Evolutionary conservation across 1,140 invertebrate species (phyloP), one percentile per base, ranked within the genome.

Genomic region (Ptiloglossa arizonensis): DNA sequence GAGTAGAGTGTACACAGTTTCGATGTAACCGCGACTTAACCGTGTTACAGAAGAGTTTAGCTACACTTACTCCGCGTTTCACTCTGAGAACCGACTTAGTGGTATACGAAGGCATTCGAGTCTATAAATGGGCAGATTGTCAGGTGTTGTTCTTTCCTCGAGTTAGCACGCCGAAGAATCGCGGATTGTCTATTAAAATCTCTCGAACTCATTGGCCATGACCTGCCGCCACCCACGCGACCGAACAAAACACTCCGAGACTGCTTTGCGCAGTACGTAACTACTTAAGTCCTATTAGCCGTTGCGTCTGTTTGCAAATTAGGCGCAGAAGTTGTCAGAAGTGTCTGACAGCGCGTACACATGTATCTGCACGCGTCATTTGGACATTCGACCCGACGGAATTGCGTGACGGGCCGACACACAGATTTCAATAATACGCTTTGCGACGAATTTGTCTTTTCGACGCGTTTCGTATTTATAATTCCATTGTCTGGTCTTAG

Each of bases 161-260:
- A 11, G 15, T n/a, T 5, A 8, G 5, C 19, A 15, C n/a, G 17
- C 38, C 22, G n/a, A 64, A 29, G 41, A 66, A 63, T 50, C 64
- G 48, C 22, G 50, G n/a, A 63, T 62, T 59, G 15, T 54, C 27
- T 41, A n/a, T 56, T 63, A 73, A 67, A 80, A 80, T 67, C 41
- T 80, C 52, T 63, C 63, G 38, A 29, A 48, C 27, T 41, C 35
- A 75, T 63, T 85, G 74, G 50, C 82, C 83, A 59, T 85, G 83
- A 85, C 79, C 79, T 69, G 71, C 22, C 79, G 60, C 41, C 35
- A 77, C 60, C 82, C 54, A 85, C 70, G 70, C 48, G 35, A 27
- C 11, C 35, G 19, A 35, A 46, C 74, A 44, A 74, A 78, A 69
- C 67, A 46, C 38, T 64, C 35, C 38, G 41, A 62, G 79, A 72